These are phyloP conservation scores for Sisor rabdophorus DNA, from an alignment of 2,113 vertebrate species.

Conservation along the genomic window DNA sequence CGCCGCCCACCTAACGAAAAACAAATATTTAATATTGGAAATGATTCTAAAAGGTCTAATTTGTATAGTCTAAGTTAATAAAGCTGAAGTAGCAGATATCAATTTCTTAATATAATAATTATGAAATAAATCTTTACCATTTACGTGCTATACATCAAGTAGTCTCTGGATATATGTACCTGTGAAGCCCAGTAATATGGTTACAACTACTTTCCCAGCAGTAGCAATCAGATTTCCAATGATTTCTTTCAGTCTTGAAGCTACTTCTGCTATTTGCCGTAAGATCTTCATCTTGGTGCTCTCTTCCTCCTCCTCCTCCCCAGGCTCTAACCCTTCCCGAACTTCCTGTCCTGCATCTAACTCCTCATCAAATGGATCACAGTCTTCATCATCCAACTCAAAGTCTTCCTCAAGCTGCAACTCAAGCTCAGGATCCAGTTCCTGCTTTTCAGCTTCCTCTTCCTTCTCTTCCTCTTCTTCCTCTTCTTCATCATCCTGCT, in stretches of 20 bases:
- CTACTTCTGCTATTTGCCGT: conserved; percentile 74
- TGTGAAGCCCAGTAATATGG: conserved; percentile 82
- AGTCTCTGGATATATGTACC: conserved; percentile 60
- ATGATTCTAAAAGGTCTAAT: no score
- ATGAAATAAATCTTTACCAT: no score
- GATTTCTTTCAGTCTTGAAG: conserved; percentile 79
- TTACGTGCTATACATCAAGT: not conserved
- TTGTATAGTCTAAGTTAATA: no score
- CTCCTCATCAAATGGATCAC: conserved; percentile 40
- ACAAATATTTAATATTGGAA: no score
- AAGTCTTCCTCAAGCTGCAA: conserved; percentile 78
- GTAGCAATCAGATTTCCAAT: conserved; percentile 83
- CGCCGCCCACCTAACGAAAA: no score
- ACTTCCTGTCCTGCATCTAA: conserved; percentile 47
- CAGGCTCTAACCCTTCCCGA: conserved; percentile 54
- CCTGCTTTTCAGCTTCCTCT: conserved; percentile 66
- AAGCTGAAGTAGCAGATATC: no score
- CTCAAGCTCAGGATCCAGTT: conserved; percentile 73
- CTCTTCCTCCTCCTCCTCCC: conserved; percentile 68
- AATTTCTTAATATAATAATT: no score
- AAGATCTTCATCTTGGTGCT: conserved; percentile 76
- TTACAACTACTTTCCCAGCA: conserved; percentile 87
- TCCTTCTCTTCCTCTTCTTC: conserved; percentile 25
- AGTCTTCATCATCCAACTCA: conserved; percentile 62
- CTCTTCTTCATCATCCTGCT: conserved; percentile 32